Evolutionary conservation across 2,113 vertebrate genomes (phyloP), one percentile per base, ranked within the genome.

Genomic region (Spea multiplicata): DNA sequence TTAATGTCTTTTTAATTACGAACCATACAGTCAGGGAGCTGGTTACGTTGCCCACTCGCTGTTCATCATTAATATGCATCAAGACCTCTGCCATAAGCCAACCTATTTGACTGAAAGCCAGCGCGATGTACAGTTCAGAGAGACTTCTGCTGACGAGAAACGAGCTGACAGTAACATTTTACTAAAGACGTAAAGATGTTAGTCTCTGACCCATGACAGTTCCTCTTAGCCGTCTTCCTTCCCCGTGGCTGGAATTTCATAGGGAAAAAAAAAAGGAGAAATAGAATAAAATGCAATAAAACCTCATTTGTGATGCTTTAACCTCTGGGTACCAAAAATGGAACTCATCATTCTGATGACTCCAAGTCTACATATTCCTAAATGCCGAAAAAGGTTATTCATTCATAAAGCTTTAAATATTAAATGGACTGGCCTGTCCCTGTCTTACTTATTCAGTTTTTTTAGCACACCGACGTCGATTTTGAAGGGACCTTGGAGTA

Each of bases 1-100:
- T 44, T 76, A 76, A 76, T 69, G 66, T 70, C 75, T 76, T 76
- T 76, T 76, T 76, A 76, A 76, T 76, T 76, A 65, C 68, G n/a
- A 71, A 12, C 48, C 57, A 7, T 64, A 44, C 46, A 64, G 76
- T 71, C 52, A 52, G 50, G 46, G 68, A 71, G 68, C 59, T 50
- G 61, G 66, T 59, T 78, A 71, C 71, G 67, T 44, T 71, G 6
- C 57, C 50, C 76, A 50, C 64, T 78, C 69, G 64, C 76, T 78
- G 57, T 49, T 65, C 17, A 71, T 71, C 67, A 78, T 78, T 78
- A 78, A 78, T 71, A 71, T 76, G 66, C 76, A 64, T 45, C 57
- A 69, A 76, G 57, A 78, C 76, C 76, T 78, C 47, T 71, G 59
- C 68, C 67, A 65, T 44, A 45, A 64, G 68, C 59, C 55, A 71